Conservation (phyloP, 1,140 invertebrate species). For the Conus ventricosus region DNA sequence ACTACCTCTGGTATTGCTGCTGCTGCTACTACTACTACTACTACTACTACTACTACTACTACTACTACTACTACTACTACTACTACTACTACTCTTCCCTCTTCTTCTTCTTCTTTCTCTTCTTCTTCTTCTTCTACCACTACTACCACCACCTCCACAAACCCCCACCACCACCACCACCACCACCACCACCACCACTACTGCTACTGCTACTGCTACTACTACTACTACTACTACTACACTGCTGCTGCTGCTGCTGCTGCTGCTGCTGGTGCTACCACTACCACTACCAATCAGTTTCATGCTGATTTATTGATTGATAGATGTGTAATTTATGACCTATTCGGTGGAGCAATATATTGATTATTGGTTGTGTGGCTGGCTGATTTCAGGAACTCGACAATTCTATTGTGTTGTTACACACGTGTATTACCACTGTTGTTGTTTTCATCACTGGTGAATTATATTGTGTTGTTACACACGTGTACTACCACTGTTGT, state of each 20-base stretch:
- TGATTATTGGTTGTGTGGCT: no score
- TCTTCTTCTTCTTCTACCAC: not conserved
- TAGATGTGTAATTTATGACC: no score
- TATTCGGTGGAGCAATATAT: no score
- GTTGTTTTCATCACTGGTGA: no score
- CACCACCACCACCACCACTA: not conserved
- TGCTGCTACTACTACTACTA: not conserved
- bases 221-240: not conserved
- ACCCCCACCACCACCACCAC: not conserved
- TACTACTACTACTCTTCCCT: not conserved
- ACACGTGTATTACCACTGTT: no score
- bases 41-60: slow-evolving; percentile 11
- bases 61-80: slow-evolving; percentile 19
- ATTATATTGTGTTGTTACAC: no score
- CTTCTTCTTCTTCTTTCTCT: not conserved
- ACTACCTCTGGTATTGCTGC: not conserved
- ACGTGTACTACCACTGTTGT: no score
- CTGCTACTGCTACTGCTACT: not conserved
- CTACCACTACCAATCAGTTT: not conserved
- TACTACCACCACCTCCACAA: slow-evolving; percentile 1
- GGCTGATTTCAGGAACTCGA: no score
- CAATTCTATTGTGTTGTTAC: no score
- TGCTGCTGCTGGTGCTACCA: not conserved
- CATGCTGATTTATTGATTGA: no score
- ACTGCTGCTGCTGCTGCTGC: not conserved